These are phyloP conservation scores for Dolichallabes microphthalmus DNA, from an alignment of 2,113 vertebrate species.

Conservation along the genomic window DNA sequence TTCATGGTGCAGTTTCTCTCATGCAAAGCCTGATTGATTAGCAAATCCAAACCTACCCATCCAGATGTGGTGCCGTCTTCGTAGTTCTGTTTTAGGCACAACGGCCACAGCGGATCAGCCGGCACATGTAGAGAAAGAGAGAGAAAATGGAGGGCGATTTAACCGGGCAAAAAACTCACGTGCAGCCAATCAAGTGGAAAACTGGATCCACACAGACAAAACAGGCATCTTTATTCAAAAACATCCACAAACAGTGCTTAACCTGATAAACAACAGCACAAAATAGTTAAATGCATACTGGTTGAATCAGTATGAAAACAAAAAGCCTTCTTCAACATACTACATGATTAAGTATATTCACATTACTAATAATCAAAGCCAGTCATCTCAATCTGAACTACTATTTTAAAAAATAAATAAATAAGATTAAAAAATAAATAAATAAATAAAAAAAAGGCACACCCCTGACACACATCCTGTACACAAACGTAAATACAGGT, in stretches of 20 bases:
- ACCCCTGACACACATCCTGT: conserved; percentile 9
- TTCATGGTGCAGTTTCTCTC: no score
- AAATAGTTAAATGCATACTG: not conserved
- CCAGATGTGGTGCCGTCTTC: conserved; percentile 92
- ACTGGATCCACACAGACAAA: conserved; percentile 17
- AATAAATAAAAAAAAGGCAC: not conserved
- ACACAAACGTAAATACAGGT: conserved; percentile 33
- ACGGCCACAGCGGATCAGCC: conserved; percentile 42
- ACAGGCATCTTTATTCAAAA: conserved; percentile 21
- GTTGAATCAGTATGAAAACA: conserved; percentile 3
- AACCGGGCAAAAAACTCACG: not conserved
- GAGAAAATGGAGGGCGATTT: conserved; percentile 56
- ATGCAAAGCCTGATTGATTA: not conserved
- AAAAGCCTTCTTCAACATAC: conserved; percentile 2
- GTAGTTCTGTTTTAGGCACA: conserved; percentile 84
- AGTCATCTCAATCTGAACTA: not conserved
- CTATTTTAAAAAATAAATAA: not conserved
- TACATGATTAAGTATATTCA: not conserved
- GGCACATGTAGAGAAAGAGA: conserved; percentile 55
- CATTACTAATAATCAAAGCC: conserved; percentile 5
- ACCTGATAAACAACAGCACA: not conserved
- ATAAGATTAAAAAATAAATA: not conserved
- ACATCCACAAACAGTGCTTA: conserved; percentile 17
- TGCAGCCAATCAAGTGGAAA: conserved; percentile 24
- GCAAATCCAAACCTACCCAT: conserved; percentile 78